Evolutionary conservation across 2,797 vertebrate species (phyloP).

Genomic region (Rhinogobio ventralis): DNA sequence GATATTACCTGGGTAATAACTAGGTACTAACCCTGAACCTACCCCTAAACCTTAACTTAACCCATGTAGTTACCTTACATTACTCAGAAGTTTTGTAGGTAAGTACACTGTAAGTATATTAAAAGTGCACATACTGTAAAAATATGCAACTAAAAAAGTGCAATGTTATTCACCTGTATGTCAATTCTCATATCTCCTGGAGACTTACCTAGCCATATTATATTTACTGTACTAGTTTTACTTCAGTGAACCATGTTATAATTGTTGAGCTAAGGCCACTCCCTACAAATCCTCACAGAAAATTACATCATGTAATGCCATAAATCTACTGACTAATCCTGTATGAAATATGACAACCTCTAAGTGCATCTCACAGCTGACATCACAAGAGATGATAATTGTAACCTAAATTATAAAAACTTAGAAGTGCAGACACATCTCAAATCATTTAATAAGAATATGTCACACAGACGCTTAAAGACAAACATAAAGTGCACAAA

Average conservation of each 20-base stretch:
- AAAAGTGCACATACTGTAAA: background rate
- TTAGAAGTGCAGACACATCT: background rate
- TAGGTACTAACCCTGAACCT: too few relatives aligned
- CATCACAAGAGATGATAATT: background rate
- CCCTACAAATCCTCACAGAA: background rate
- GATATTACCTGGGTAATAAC: too few relatives aligned
- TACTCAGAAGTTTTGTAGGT: too few relatives aligned
- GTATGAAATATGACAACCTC: background rate
- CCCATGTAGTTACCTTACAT: too few relatives aligned
- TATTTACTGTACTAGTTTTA: background rate
- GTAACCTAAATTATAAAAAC: background rate
- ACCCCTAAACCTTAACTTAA: too few relatives aligned
- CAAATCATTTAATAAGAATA: conserved; percentile 27
- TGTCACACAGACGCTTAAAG: conserved; percentile 6
- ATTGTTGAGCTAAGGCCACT: background rate
- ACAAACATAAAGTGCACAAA: conserved; percentile 9
- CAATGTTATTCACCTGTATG: background rate
- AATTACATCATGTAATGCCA: background rate
- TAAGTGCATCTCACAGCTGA: background rate
- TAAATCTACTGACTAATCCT: background rate
- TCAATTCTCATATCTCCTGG: background rate
- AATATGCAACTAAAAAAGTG: too few relatives aligned
- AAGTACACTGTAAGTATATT: too few relatives aligned
- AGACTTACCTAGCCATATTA: background rate
- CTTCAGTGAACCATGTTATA: background rate